Evolutionary conservation across 1,140 invertebrate species (phyloP), one percentile per base, ranked within the genome.

Genomic region (Meloidogyne hapla): DNA sequence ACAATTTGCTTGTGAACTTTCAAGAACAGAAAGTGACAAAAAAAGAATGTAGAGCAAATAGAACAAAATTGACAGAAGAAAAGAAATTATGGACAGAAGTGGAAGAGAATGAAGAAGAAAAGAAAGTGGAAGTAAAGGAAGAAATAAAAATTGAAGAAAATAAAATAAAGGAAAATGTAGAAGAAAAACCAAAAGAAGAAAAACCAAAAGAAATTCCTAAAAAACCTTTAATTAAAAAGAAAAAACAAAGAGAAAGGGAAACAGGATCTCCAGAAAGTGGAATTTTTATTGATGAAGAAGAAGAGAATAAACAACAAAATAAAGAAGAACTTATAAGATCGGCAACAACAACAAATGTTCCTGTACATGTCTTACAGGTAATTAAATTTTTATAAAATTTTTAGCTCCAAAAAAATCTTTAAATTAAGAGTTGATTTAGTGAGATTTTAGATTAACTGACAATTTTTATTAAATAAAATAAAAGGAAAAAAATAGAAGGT

Each of bases 1-100:
- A 74, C 76, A 81, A 78, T 84, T 74, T 69, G 84, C 83, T 9
- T 81, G 80, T 75, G 85, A 85, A 66, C 61, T 84, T 18, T 85
- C 84, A 23, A 56, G 83, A 26, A 64, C 79, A 1, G 83, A 84
- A 62, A 83, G 69, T 18, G 38, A 67, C 9, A 42, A 69, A 23
- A n/a, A 56, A 42, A 33, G 71, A 74, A 23, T 72, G 76, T 63
- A 67, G 69, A 76, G 38, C 42, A 13, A 77, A 85, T 66, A 69
- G 45, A 48, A 64, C 56, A 25, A 79, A 83, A 75, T 23, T 80
- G n/a, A 79, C 71, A 26, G 85, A 85, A 38, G 84, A 85, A 56
- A 74, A 81, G n/a, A 67, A 74, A 67, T 40, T 84, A 21, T 84
- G 83, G 83, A 84, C 79, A 2, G 79, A 84, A 62, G 18, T 23